Evolutionary conservation across 2,113 vertebrate species (phyloP), one percentile per base, ranked within the genome.

Genomic region (Stigmatopora nigra): DNA sequence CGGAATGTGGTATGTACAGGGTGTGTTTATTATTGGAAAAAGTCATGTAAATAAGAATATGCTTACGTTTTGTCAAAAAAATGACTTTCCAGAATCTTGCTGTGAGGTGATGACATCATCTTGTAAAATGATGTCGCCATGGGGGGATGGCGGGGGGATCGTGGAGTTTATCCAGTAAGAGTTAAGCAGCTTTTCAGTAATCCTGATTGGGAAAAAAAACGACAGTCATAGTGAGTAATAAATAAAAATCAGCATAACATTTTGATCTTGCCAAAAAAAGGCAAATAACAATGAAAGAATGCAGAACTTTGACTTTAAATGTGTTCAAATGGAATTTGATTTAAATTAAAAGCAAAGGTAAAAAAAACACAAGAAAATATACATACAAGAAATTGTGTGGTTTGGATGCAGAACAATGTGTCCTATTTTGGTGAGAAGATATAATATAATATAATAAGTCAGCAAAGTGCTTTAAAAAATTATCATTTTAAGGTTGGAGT

Each of bases 111-210:
- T 38, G 15, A 49, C 61, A 66, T 68, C 49, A 62, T 55, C 53
- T 13, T 56, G 53, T 31, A 15, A 56, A 56, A 55, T 25, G 20
- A 55, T 14, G 25, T 25, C 1, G 25, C 10, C 22, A 56, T 45
- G 69, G 76, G 65, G 9, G 17, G n/a, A 6, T 44, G 55, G n/a
- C n/a, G n/a, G n/a, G n/a, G n/a, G n/a, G 65, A 63, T 46, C 48
- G 71, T 65, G 67, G 58, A 65, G 64, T 31, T 60, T 62, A 74
- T 70, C 57, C 36, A 12, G 17, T 61, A 58, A 69, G 59, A 72
- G 84, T 77, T 88, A 86, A 88, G 82, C 84, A 0, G 82, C 83
- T 87, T 87, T 85, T 65, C 59, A 51, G 53, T 58, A 75, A 87
- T 86, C 84, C 85, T 63, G 63, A 77, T 78, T 64, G 79, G 79